phyloP scores from a whole-genome alignment of 2,888 invertebrate genomes.

The Bugula neritina region DNA sequence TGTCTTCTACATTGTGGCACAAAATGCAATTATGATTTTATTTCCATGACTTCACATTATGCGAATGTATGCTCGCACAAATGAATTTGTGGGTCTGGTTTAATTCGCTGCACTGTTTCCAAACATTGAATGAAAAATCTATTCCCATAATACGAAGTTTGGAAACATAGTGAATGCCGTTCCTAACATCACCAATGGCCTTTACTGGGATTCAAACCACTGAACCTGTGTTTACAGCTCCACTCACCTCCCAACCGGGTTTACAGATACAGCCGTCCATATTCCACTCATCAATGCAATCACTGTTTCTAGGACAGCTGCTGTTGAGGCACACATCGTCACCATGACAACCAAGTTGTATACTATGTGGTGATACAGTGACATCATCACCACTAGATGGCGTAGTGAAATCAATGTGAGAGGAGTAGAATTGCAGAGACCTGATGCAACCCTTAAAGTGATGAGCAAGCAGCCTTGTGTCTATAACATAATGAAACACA shows the following conservation, averaged over 20 bases:
- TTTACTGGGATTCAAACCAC: no score
- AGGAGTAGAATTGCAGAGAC: not conserved
- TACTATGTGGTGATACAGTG: not conserved
- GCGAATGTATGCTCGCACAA: no score
- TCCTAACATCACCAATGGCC: no score
- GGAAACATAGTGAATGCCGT: no score
- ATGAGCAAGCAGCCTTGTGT: not conserved
- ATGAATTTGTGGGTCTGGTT: no score
- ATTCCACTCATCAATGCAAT: conserved; percentile 10
- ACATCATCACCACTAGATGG: not conserved
- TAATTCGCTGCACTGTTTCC: no score
- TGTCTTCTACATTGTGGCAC: no score
- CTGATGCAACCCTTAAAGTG: conserved; percentile 5
- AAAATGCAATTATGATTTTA: no score
- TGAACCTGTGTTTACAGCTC: not conserved
- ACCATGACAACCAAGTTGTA: conserved; percentile 1
- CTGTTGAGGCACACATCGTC: not conserved
- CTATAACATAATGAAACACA: not conserved
- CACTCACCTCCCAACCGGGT: not conserved
- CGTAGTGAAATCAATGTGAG: not conserved
- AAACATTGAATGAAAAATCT: no score
- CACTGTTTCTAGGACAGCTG: conserved; percentile 1
- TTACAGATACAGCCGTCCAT: not conserved
- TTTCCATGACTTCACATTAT: no score
- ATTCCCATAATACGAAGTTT: no score